phyloP scores from a whole-genome alignment of 1,140 invertebrate genomes.

The Caerostris darwini region DNA sequence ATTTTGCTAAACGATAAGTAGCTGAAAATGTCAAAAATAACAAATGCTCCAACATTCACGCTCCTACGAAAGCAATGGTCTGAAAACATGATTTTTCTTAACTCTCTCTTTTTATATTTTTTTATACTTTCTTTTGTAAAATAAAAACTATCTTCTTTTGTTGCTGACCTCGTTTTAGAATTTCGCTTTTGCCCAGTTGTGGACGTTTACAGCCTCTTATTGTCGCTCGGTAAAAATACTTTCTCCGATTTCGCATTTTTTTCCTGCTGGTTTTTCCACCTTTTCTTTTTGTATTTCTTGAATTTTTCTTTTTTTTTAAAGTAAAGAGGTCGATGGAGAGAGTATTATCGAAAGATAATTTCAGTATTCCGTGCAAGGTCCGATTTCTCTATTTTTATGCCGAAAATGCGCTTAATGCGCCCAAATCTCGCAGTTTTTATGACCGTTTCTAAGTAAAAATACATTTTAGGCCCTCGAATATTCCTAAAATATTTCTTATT shows the following conservation, averaged over 20 bases:
- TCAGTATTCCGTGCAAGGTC: too few relatives aligned
- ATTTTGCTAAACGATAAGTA: constrained; percentile 28
- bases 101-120: background rate
- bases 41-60: constrained; percentile 38
- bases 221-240: constrained; percentile 34
- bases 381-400: too few relatives aligned
- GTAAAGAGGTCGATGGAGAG: too few relatives aligned
- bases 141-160: constrained; percentile 49
- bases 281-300: too few relatives aligned
- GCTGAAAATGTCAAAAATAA: constrained; percentile 49
- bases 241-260: background rate
- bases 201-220: constrained; percentile 23
- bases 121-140: constrained; percentile 13
- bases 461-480: too few relatives aligned
- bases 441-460: too few relatives aligned
- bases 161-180: constrained; percentile 55
- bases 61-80: background rate
- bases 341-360: too few relatives aligned
- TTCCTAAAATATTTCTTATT: too few relatives aligned
- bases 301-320: too few relatives aligned
- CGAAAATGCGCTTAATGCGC: too few relatives aligned
- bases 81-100: background rate
- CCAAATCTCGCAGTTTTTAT: too few relatives aligned
- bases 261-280: too few relatives aligned
- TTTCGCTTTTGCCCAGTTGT: constrained; percentile 4